These are phyloP conservation scores for Melanchra persicariae DNA, from an alignment of 2,888 invertebrate species.

Conservation along the genomic window DNA sequence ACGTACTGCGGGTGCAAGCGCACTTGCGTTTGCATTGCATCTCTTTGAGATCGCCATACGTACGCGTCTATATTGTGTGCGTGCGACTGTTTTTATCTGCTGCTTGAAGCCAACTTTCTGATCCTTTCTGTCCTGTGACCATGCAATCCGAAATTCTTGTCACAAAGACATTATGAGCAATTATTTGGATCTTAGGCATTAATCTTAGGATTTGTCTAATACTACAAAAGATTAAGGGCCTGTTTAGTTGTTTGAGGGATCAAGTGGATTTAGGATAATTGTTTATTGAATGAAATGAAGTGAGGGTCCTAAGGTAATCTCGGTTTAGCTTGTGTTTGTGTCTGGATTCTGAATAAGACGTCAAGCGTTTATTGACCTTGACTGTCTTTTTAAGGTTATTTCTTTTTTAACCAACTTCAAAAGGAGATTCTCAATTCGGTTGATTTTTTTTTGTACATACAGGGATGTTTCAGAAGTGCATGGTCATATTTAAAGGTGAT, in stretches of 20 bases:
- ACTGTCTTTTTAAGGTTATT: neutral
- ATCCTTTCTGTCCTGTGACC: neutral
- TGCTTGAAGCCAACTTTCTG: neutral
- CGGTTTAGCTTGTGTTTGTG: neutral
- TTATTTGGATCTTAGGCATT: constrained; percentile 54
- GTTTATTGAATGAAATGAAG: constrained; percentile 37
- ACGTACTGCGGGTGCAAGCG: no score
- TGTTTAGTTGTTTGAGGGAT: constrained; percentile 39
- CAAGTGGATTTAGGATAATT: constrained; percentile 44
- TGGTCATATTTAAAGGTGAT: no score
- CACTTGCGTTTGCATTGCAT: no score
- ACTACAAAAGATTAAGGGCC: constrained; percentile 41
- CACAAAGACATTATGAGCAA: constrained; percentile 53
- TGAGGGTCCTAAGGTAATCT: constrained; percentile 14
- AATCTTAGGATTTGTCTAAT: constrained; percentile 55
- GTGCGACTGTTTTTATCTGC: neutral
- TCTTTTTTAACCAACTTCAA: no score
- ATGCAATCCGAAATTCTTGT: constrained; percentile 32
- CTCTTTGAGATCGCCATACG: neutral
- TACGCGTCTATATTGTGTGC: neutral
- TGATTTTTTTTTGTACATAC: no score
- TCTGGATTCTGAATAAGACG: neutral
- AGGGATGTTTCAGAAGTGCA: no score
- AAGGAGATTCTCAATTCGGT: no score
- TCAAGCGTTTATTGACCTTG: neutral